phyloP scores from a whole-genome alignment of 2,888 invertebrate species.

The Nephrotoma guestfalica region DNA sequence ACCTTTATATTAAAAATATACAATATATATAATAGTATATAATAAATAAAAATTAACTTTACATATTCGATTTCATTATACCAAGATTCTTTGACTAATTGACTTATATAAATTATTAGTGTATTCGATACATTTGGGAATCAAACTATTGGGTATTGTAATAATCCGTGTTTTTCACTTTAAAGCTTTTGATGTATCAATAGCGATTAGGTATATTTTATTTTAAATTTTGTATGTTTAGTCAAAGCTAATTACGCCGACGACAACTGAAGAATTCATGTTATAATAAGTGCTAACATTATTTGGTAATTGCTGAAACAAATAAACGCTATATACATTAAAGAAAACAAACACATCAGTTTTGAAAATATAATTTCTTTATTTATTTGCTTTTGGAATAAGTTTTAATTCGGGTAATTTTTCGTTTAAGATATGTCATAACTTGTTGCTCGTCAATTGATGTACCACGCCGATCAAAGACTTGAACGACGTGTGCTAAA shows the following conservation, averaged over 20 bases:
- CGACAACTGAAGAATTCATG: slow-evolving; percentile 5
- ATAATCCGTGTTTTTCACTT: slow-evolving; percentile 12
- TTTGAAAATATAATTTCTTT: neutral
- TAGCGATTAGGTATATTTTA: no score
- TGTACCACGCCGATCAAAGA: slow-evolving; percentile 23
- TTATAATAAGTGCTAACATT: neutral
- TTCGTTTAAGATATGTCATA: slow-evolving; percentile 22
- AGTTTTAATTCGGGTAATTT: slow-evolving; percentile 18
- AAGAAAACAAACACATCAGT: neutral
- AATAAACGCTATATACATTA: neutral
- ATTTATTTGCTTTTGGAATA: neutral
- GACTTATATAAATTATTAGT: slow-evolving; percentile 11
- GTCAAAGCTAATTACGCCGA: no score
- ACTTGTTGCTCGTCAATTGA: slow-evolving; percentile 19
- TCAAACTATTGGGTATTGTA: slow-evolving; percentile 10
- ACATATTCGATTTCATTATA: neutral
- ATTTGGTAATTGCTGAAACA: neutral
- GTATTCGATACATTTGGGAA: slow-evolving; percentile 10
- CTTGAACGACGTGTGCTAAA: slow-evolving; percentile 28
- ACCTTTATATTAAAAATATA: no score
- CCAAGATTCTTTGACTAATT: slow-evolving; percentile 8
- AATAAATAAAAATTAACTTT: neutral
- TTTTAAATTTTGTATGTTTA: no score
- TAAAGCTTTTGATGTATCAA: slow-evolving; percentile 11
- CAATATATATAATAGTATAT: neutral